Base-by-base conservation (phyloP, 2,888 invertebrate genomes). In the Drepanosiphum platanoidis region DNA sequence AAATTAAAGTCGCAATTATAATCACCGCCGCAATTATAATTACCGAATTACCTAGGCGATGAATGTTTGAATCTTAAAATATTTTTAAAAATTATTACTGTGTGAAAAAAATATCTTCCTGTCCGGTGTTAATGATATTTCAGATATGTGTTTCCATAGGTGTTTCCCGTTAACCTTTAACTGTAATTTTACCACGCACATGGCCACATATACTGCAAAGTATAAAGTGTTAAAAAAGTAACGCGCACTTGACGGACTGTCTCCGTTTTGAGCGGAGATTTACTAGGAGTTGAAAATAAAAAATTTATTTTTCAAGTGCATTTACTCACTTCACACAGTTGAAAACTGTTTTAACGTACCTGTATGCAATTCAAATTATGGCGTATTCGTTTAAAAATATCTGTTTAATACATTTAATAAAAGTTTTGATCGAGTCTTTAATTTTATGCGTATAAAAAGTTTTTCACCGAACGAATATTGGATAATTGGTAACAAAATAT, bases 131-230 rank as follows among this genome's bases (percentile, higher is more conserved):
- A 72, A 52, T 46, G 42, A 42, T 64, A 15, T 46, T 32, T 42
- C 30, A 66, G 66, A 78, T 39, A 66, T 42, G 15, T 46, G 18
- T 77, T 34, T 36, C n/a, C n/a, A n/a, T n/a, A n/a, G n/a, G n/a
- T 77, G 3, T 79, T 42, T 68, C 66, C 66, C 79, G 66, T 79
- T 79, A 79, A 68, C 79, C 15, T 46, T 79, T 79, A 79, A 79
- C 79, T 68, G 79, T 79, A 79, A 46, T 79, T 66, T 78, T 64
- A 27, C 27, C 30, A 27, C 30, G 42, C 42, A 11, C 61, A 9
- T 61, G 13, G 46, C 3, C 15, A n/a, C 13, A 9, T 27, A 8
- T 8, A 27, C 61, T 27, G 42, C 27, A 9, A n/a, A n/a, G 9
- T 61, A n/a, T 61, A 61, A 7, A 11, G 7, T 42, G 8, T 11